Evolutionary conservation across 2,888 invertebrate genomes (phyloP).

Genomic region (Tuberolachnus salignus): DNA sequence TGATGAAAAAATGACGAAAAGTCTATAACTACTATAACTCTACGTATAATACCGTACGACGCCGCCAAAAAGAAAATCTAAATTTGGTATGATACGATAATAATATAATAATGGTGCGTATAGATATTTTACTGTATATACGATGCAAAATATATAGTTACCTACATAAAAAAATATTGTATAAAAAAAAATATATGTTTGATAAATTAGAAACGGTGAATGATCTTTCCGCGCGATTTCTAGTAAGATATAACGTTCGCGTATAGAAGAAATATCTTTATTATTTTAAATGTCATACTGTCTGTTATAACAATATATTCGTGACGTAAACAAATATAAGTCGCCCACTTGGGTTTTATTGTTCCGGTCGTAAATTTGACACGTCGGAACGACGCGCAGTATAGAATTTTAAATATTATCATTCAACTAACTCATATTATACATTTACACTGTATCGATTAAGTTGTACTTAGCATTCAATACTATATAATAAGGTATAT

Average conservation of each 20-base stretch:
- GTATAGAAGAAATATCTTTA: constrained; percentile 28
- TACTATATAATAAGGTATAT: neutral
- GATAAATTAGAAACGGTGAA: constrained; percentile 24
- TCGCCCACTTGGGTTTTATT: constrained; percentile 30
- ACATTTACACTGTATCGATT: neutral
- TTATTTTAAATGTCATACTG: constrained; percentile 33
- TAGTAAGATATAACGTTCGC: constrained; percentile 1
- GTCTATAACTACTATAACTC: too few relatives aligned
- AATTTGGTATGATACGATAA: neutral
- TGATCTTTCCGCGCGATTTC: constrained; percentile 33
- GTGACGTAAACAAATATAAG: constrained; percentile 28
- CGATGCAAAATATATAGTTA: neutral
- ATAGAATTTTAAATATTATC: neutral
- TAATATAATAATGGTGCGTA: neutral
- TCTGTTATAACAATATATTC: constrained; percentile 25
- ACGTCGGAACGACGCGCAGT: neutral
- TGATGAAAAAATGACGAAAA: neutral
- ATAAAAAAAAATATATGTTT: constrained; percentile 13
- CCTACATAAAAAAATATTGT: neutral
- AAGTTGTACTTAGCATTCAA: neutral
- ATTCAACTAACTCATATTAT: neutral
- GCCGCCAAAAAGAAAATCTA: neutral
- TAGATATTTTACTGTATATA: neutral
- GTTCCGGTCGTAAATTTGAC: constrained; percentile 10
- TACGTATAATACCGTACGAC: too few relatives aligned